These are phyloP conservation scores for Drosophila nigrodunni DNA, from an alignment of 1,140 invertebrate genomes.

Conservation along the genomic window DNA sequence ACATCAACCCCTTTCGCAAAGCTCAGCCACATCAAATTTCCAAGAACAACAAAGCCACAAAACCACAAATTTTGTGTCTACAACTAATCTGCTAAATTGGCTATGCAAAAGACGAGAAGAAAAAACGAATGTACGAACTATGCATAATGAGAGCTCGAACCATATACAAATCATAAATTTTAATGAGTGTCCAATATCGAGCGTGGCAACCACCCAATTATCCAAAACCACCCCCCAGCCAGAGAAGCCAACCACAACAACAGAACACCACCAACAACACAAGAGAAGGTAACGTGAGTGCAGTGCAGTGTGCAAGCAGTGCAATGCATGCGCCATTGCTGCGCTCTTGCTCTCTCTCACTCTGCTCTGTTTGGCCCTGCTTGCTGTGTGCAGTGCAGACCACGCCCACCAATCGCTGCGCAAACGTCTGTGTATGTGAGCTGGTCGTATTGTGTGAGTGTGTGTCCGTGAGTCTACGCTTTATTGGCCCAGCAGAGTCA, in stretches of 20 bases:
- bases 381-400: constrained; percentile 36
- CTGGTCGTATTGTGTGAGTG: constrained; percentile 14
- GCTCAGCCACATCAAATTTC: constrained; percentile 30
- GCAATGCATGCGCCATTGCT: constrained; percentile 56
- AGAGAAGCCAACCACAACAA: constrained; percentile 7
- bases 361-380: constrained; percentile 10
- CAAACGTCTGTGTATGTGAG: constrained; percentile 40
- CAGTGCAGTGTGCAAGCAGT: constrained; percentile 67
- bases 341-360: constrained; percentile 50
- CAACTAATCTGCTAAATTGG: constrained; percentile 82
- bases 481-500: constrained; percentile 60
- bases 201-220: neutral
- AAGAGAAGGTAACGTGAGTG: constrained; percentile 9
- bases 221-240: neutral
- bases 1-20: constrained; percentile 35
- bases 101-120: constrained; percentile 49
- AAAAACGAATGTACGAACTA: constrained; percentile 34
- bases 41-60: constrained; percentile 41
- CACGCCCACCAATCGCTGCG: constrained; percentile 69
- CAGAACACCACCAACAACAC: constrained; percentile 35
- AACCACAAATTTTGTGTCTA: constrained; percentile 52
- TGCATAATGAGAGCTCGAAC: constrained; percentile 70
- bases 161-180: constrained; percentile 81
- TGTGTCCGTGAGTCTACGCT: constrained; percentile 45
- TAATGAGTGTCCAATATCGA: constrained; percentile 69